Base-by-base conservation (phyloP, 1,140 invertebrate species). In the Cotesia chilonis region DNA sequence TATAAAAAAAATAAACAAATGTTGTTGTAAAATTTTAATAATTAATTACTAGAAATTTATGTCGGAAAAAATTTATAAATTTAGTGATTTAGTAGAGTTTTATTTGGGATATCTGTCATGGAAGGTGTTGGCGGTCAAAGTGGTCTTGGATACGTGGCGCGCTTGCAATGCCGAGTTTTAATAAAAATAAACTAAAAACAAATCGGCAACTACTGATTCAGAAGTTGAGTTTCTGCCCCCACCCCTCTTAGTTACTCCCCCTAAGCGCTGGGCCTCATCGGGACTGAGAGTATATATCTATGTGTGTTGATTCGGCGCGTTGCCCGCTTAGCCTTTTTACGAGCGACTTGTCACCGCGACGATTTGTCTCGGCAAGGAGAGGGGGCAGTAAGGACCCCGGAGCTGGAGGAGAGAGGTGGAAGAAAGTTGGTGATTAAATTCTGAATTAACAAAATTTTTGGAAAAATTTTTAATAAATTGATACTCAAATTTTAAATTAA, bases 271-370 rank as follows among this genome's bases (percentile, higher is more conserved):
- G 28, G 28, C 28, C 28, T 28, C 2, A 28, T 28, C 28, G 28
- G 28, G 28, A 28, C 28, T 2, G 28, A 28, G 28, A 28, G 28
- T 28, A 28, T 68, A 68, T 61, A n/a, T 17, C 36, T 14, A 12
- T 10, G 4, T 10, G 28, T 17, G 52, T 14, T 10, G 52, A 63
- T 76, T 78, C 59, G 17, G 68, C 66, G 54, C 75, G 52, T 51
- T 64, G 59, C 12, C 67, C 59, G 59, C 41, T 17, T 65, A 66
- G 67, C 28, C 57, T 79, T 80, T 80, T 80, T 75, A 73, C 73
- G 52, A 72, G 38, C 78, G 75, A 77, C 78, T 80, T 79, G 74
- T 81, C 78, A 75, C 76, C 72, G 52, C 60, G 71, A 71, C 74
- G 76, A 78, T 79, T 79, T 75, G 78, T 78, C 74, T 74, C 68